These are phyloP conservation scores for Limnephilus rhombicus DNA, from an alignment of 2,888 invertebrate species.

Conservation along the genomic window DNA sequence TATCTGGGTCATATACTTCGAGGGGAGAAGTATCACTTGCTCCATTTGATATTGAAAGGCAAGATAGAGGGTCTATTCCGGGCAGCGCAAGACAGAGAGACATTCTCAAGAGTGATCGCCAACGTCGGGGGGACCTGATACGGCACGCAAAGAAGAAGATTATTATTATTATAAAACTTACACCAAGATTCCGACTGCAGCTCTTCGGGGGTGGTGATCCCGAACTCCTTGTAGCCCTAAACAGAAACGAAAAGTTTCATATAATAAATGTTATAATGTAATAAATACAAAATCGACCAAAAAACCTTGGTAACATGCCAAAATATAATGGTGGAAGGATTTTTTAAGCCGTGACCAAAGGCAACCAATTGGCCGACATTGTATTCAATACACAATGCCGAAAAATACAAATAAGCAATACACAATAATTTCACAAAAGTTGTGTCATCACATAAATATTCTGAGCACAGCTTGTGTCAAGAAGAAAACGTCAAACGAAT, in stretches of 20 bases:
- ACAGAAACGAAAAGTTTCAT: background rate
- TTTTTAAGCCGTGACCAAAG: background rate
- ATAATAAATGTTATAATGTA: background rate
- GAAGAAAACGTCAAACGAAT: background rate
- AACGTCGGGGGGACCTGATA: too few relatives aligned
- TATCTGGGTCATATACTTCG: too few relatives aligned
- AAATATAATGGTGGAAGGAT: too few relatives aligned
- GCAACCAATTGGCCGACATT: too few relatives aligned
- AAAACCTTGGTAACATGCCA: too few relatives aligned
- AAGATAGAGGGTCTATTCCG: too few relatives aligned
- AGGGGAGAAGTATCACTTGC: too few relatives aligned
- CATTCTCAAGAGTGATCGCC: too few relatives aligned
- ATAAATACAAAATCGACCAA: background rate
- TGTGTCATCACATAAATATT: background rate
- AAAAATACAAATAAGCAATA: background rate
- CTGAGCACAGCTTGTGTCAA: background rate
- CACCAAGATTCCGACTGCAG: background rate
- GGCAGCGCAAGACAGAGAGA: too few relatives aligned
- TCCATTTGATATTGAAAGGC: too few relatives aligned
- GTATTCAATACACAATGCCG: background rate
- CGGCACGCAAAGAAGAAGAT: too few relatives aligned
- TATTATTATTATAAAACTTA: background rate
- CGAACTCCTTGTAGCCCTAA: constrained; percentile 40
- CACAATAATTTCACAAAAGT: background rate
- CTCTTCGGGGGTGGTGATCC: constrained; percentile 28